Conservation (phyloP, 1,140 invertebrate genomes). For the Notospermus geniculatus region DNA sequence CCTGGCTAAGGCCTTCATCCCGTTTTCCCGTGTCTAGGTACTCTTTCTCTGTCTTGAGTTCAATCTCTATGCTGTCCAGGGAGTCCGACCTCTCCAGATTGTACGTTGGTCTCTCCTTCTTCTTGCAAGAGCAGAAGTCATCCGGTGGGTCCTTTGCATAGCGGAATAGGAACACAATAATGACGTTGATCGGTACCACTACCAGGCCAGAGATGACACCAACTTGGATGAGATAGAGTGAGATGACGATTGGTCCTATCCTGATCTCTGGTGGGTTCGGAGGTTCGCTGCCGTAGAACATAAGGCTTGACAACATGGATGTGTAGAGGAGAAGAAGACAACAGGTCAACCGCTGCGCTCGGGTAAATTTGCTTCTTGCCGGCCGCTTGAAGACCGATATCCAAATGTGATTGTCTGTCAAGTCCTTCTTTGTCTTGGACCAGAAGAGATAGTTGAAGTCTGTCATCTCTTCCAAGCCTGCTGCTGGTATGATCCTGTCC, state of each 20-base stretch:
- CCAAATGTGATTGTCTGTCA: slow-evolving; percentile 43
- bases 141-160: slow-evolving; percentile 21
- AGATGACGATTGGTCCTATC: slow-evolving; percentile 28
- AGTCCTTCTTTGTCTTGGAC: slow-evolving; percentile 29
- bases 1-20: no score
- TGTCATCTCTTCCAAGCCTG: slow-evolving; percentile 30
- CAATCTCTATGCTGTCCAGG: slow-evolving; percentile 2
- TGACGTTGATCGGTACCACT: slow-evolving; percentile 31
- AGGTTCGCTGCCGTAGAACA: slow-evolving; percentile 27
- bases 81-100: no score
- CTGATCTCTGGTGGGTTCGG: slow-evolving; percentile 16
- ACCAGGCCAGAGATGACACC: slow-evolving; percentile 28
- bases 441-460: slow-evolving; percentile 37
- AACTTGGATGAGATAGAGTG: slow-evolving; percentile 22
- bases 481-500: slow-evolving; percentile 35
- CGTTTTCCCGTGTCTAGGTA: slow-evolving; percentile 8
- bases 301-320: slow-evolving; percentile 38
- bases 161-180: slow-evolving; percentile 33
- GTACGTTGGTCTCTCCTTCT: slow-evolving; percentile 13
- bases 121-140: slow-evolving; percentile 13
- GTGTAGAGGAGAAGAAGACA: slow-evolving; percentile 38
- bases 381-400: slow-evolving; percentile 42
- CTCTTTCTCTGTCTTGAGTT: slow-evolving; percentile 10
- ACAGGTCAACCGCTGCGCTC: slow-evolving; percentile 43
- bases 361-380: slow-evolving; percentile 35